A percentile compares a stretch with the other conserved stretches of the same genome.
Conservation (phyloP, 35 echinoderm and acorn worm genomes). For the Lytechinus pictus region DNA sequence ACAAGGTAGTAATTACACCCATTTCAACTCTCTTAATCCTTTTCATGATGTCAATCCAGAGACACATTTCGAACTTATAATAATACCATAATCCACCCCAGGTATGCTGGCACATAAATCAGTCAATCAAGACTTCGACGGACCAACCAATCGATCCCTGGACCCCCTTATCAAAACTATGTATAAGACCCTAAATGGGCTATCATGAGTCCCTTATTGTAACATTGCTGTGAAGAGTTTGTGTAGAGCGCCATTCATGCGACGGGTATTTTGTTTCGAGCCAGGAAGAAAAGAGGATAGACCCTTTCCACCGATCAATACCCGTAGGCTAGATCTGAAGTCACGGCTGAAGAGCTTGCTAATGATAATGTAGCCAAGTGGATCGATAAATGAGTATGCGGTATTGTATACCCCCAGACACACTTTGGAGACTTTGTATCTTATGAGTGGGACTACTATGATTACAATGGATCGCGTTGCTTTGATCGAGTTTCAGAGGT, state of each 20-base stretch:
- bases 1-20: background rate
- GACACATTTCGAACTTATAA: background rate
- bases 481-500: background rate
- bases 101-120: background rate
- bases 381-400: background rate
- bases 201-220: background rate
- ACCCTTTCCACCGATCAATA: background rate
- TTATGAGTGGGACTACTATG: background rate
- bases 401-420: background rate
- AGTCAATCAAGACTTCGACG: background rate
- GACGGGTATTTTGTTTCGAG: background rate
- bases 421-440: background rate
- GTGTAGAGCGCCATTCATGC: background rate
- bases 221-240: background rate
- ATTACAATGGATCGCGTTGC: background rate
- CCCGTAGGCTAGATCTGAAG: background rate
- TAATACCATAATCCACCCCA: background rate
- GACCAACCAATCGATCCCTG: background rate
- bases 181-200: background rate
- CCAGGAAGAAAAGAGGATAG: background rate
- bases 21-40: background rate
- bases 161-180: background rate
- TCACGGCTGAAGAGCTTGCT: constrained; percentile 8
- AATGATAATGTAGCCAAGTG: constrained; percentile 18
- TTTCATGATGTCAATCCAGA: background rate